Evolutionary conservation across 1,140 invertebrate species (phyloP).

Genomic region (Conus betulinus): DNA sequence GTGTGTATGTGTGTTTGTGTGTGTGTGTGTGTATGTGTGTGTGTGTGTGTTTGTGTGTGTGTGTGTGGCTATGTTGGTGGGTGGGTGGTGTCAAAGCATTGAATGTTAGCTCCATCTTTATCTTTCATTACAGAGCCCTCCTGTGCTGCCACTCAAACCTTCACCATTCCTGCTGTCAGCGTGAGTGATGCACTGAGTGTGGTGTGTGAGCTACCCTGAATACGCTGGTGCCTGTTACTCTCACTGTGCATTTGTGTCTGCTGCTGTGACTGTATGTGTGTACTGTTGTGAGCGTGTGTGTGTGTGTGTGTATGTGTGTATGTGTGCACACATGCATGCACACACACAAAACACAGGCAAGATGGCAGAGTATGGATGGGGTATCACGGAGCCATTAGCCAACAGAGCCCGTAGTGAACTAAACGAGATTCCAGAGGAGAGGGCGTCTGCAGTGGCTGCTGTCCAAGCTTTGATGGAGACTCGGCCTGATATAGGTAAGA

Average conservation of each 20-base stretch:
- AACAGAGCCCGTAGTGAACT: conserved; percentile 66
- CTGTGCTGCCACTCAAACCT: neutral
- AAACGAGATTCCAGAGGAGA: conserved; percentile 62
- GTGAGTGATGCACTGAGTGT: no score
- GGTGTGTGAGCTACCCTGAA: neutral
- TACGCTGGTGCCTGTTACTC: neutral
- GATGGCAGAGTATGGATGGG: conserved; percentile 73
- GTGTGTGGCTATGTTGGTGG: no score
- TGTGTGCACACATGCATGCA: neutral
- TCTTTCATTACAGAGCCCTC: no score
- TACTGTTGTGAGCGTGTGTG: neutral
- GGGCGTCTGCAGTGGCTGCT: conserved; percentile 75
- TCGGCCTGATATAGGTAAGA: conserved; percentile 79
- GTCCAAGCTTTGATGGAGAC: conserved; percentile 78
- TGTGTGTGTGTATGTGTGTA: conserved; percentile 8
- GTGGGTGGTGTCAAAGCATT: no score
- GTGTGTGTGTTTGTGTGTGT: no score
- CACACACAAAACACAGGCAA: neutral
- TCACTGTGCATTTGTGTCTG: neutral
- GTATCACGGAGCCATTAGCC: conserved; percentile 62
- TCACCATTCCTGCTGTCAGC: neutral
- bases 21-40: no score
- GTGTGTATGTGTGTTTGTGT: no score
- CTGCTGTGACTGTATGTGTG: neutral
- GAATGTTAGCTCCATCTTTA: no score